Percentiles rank a stretch among this genome's conserved stretches.
Conservation (phyloP, 30 jellyfish, hydroid and myxozoan genomes). For the Aurelia coerulea region DNA sequence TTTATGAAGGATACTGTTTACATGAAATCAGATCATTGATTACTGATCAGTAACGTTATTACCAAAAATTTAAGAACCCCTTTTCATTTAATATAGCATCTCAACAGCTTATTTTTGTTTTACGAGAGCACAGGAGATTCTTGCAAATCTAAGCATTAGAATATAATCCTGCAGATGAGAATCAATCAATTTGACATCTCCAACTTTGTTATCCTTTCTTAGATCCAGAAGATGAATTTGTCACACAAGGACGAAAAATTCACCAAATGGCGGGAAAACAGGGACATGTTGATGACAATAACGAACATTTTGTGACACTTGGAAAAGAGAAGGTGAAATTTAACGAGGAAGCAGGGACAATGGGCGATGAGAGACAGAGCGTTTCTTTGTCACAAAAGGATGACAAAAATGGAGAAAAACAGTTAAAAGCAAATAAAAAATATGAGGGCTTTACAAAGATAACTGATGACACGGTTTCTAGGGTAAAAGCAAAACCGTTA, state of each 20-base stretch:
- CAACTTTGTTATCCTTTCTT: no score
- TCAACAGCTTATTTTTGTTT: no score
- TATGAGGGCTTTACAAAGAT: not conserved
- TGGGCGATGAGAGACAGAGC: not conserved
- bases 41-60: no score
- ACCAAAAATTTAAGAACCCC: no score
- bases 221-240: no score
- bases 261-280: not conserved
- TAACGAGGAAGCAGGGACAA: not conserved
- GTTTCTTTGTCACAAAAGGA: not conserved
- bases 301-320: not conserved
- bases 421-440: not conserved
- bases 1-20: no score
- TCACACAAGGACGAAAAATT: not conserved
- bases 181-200: no score
- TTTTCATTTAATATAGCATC: no score
- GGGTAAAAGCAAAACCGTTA: constrained; percentile 29
- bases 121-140: no score
- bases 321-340: constrained; percentile 14
- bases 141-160: no score
- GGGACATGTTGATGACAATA: not conserved
- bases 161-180: no score
- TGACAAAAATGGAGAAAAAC: not conserved
- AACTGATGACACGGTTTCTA: not conserved
- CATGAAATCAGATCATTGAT: no score